phyloP scores from a whole-genome alignment of 2,113 vertebrate species.

The Forbesichthys papilliferus region DNA sequence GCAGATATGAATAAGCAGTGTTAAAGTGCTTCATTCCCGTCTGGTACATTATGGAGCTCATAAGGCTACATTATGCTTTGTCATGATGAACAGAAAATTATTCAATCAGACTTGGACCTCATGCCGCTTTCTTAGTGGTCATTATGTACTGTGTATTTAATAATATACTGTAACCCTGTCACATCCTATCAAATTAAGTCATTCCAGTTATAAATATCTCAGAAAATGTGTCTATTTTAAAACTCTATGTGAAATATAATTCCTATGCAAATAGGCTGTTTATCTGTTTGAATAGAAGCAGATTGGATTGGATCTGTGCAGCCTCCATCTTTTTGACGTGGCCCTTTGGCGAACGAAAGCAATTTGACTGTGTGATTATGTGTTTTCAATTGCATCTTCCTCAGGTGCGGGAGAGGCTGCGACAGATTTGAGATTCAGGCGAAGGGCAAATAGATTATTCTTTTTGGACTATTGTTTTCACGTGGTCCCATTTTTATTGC shows the following conservation, averaged over 20 bases:
- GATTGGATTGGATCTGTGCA: slow-evolving; percentile 52
- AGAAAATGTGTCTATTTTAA: slow-evolving; percentile 35
- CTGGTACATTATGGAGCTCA: not conserved
- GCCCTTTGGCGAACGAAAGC: slow-evolving; percentile 35
- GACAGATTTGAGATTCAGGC: not conserved
- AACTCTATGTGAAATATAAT: slow-evolving; percentile 38
- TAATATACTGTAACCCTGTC: slow-evolving; percentile 35
- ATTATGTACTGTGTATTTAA: not conserved
- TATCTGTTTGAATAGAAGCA: slow-evolving; percentile 43
- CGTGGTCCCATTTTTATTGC: too few relatives aligned
- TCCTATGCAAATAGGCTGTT: slow-evolving; percentile 49
- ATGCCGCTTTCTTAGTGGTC: not conserved
- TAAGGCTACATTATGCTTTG: slow-evolving; percentile 1
- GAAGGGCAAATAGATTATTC: slow-evolving; percentile 1
- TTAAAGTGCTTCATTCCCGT: slow-evolving; percentile 7
- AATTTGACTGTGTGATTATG: slow-evolving; percentile 22
- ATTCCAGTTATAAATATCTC: slow-evolving; percentile 28
- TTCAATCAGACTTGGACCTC: slow-evolving; percentile 27
- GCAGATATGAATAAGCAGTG: slow-evolving; percentile 1
- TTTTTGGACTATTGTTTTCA: not conserved
- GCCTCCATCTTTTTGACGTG: slow-evolving; percentile 26
- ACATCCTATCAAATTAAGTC: slow-evolving; percentile 13
- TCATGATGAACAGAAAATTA: slow-evolving; percentile 21
- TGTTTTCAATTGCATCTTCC: slow-evolving; percentile 2
- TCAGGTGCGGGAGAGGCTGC: slow-evolving; percentile 9